phyloP scores from a whole-genome alignment of 1,140 invertebrate genomes.

The Nymphalis io region DNA sequence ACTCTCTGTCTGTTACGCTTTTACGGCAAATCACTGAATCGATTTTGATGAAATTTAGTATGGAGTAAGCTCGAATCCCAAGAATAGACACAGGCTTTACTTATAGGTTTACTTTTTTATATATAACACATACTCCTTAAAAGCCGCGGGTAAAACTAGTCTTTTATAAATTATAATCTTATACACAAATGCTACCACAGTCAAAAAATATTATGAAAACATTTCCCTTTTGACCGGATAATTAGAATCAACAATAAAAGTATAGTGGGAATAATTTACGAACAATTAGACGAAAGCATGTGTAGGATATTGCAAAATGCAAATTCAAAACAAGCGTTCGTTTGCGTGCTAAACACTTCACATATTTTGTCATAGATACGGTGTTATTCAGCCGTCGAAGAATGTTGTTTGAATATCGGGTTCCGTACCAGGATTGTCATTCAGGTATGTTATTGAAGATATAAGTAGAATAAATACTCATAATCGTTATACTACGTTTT shows the following conservation, averaged over 20 bases:
- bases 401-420: conserved; percentile 21
- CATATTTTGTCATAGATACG: conserved; percentile 20
- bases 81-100: too few species aligned
- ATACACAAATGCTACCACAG: too few species aligned
- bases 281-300: conserved; percentile 1
- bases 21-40: too few species aligned
- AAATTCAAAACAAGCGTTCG: conserved; percentile 20
- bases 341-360: conserved; percentile 17
- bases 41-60: too few species aligned
- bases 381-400: conserved; percentile 7
- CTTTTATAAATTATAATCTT: too few species aligned
- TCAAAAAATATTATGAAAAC: background rate
- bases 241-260: conserved; percentile 5
- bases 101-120: too few species aligned
- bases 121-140: too few species aligned
- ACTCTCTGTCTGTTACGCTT: too few species aligned
- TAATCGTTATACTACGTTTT: background rate
- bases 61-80: too few species aligned
- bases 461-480: background rate
- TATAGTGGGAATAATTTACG: background rate
- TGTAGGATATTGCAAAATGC: conserved; percentile 4
- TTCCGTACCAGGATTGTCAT: conserved; percentile 9
- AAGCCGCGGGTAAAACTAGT: too few species aligned
- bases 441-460: conserved; percentile 8
- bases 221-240: background rate